Base-by-base conservation (phyloP, 2,797 vertebrate genomes). In the Pipistrellus nathusii region DNA sequence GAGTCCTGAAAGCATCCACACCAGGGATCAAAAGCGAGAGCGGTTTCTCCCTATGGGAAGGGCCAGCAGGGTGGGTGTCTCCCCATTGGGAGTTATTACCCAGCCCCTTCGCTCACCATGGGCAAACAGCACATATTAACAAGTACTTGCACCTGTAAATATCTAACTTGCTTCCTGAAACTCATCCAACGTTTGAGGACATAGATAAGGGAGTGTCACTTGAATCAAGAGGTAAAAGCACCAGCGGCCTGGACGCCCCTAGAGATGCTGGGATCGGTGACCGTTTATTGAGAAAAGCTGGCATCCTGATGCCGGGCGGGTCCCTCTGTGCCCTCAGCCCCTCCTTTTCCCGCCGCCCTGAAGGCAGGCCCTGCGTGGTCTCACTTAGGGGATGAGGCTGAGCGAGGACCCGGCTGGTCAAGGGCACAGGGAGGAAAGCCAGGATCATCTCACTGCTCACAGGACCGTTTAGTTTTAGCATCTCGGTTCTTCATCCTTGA, bases 21-120 rank as follows among this genome's bases (percentile, higher is more conserved):
- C 55, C 69, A 8, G 2, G 23, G 59, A 4, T n/a, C 44, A 12
- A n/a, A 41, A 35, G 10, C 0, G 1, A 38, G 38, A 41, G 57
- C 7, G 12, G 44, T 2, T 9, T 62, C 14, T 30, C 13, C 30
- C 81, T 27, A 27, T 2, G 23, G 20, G 41, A 7, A 7, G 55
- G 30, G 15, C 23, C 62, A 11, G 3, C 5, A 18, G 23, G 23
- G 17, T 0, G 23, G 23, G 17, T 0, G 2, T 46, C 81, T 66
- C n/a, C 57, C 73, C 57, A 87, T 21, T 27, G 41, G 66, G 46
- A 20, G 57, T 69, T 20, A 41, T 55, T 30, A 53, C 20, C 18
- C 41, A 51, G 10, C 25, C 64, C 32, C 27, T 69, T 23, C 20
- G 18, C 3, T 3, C 38, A 32, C 35, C 15, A 23, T 18, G 20